Evolutionary conservation across 2,113 vertebrate species (phyloP).

Genomic region (Panurus biarmicus): DNA sequence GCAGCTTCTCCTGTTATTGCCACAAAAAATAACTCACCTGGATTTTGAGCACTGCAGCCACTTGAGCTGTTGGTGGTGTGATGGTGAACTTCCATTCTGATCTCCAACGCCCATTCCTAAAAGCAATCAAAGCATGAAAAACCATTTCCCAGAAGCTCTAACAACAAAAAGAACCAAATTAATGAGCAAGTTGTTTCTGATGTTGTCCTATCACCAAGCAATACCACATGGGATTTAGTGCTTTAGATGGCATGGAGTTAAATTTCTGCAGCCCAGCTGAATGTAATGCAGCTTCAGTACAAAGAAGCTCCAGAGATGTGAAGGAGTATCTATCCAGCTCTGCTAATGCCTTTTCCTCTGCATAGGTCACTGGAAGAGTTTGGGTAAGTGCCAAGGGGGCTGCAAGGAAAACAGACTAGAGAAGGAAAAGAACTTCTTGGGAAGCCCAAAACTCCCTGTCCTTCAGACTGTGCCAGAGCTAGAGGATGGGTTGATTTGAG

Average conservation of each 20-base stretch:
- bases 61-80: conserved; percentile 81
- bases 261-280: not conserved
- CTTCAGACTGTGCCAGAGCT: not conserved
- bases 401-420: not conserved
- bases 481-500: not conserved
- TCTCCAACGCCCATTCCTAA: conserved; percentile 90
- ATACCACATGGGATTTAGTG: not conserved
- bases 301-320: not conserved
- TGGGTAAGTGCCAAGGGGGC: not conserved
- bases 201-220: not conserved
- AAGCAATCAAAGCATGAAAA: not conserved
- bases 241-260: not conserved
- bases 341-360: not conserved
- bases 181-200: not conserved
- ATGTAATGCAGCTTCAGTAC: not conserved
- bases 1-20: not conserved
- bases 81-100: conserved; percentile 95
- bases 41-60: conserved; percentile 88
- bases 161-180: not conserved
- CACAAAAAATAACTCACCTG: conserved; percentile 70
- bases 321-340: not conserved
- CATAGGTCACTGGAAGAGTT: not conserved
- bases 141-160: not conserved
- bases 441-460: not conserved
- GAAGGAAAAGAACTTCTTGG: not conserved